A percentile compares a stretch with the other conserved stretches of the same genome.
phyloP scores from a whole-genome alignment of 37 sponge, comb jelly and placozoan genomes.

The Hormiphora californensis region DNA sequence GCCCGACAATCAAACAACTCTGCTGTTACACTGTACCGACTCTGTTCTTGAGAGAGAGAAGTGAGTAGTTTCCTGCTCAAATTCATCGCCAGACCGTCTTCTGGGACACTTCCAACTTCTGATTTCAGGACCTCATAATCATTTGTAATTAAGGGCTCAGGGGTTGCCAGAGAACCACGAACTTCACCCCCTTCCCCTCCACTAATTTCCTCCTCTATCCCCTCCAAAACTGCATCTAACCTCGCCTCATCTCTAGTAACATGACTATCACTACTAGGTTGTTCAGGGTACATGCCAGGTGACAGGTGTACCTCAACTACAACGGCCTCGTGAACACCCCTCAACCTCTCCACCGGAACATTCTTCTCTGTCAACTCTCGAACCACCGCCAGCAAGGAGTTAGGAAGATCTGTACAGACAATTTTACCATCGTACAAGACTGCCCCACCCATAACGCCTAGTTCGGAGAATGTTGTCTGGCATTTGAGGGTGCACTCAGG shows the following conservation, averaged over 20 bases:
- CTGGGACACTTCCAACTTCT: too few relatives aligned
- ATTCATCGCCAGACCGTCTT: too few relatives aligned
- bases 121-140: too few relatives aligned
- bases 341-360: background rate
- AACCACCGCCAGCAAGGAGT: background rate
- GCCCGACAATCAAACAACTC: background rate
- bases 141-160: too few relatives aligned
- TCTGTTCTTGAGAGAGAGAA: background rate
- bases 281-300: background rate
- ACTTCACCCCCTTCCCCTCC: too few relatives aligned
- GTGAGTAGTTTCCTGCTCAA: background rate
- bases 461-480: background rate
- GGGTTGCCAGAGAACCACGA: too few relatives aligned
- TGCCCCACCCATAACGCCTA: background rate
- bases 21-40: background rate
- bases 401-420: background rate
- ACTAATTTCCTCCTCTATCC: background rate
- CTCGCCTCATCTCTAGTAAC: background rate
- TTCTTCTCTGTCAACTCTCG: background rate
- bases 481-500: background rate
- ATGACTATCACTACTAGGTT: too few relatives aligned
- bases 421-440: conserved; percentile 12
- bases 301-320: background rate
- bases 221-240: background rate
- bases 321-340: background rate